Percentiles rank a stretch among this genome's conserved stretches.
phyloP scores from a whole-genome alignment of 2,113 vertebrate genomes.

The Caretta caretta region DNA sequence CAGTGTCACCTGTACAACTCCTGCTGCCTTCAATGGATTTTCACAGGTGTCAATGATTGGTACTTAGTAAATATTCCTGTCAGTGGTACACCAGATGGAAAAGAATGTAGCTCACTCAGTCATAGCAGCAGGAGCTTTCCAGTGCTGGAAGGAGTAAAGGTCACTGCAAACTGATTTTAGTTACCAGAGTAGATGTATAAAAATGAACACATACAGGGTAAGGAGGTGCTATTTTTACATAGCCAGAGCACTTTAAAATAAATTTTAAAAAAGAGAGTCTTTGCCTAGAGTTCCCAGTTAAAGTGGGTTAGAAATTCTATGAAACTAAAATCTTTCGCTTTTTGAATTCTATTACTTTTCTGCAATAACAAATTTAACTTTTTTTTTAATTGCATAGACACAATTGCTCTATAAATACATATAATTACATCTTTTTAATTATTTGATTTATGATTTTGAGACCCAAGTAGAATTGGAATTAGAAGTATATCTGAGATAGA shows the following conservation, averaged over 20 bases:
- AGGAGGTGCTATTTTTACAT: background rate
- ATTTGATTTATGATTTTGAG: conserved; percentile 12
- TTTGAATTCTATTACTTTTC: background rate
- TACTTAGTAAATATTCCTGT: background rate
- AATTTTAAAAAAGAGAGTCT: background rate
- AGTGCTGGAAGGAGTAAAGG: background rate
- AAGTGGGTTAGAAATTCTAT: background rate
- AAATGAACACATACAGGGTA: background rate
- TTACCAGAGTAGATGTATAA: background rate
- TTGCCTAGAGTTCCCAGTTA: background rate
- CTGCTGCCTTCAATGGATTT: background rate
- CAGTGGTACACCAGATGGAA: background rate
- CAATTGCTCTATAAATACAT: background rate
- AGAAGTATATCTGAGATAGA: conserved; percentile 6
- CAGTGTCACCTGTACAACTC: background rate
- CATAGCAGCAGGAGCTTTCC: background rate
- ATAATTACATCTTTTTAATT: conserved; percentile 22
- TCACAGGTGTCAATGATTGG: background rate
- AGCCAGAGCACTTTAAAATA: background rate
- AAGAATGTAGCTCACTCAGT: background rate
- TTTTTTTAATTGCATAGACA: background rate
- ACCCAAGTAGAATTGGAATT: conserved; percentile 10
- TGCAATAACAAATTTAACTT: background rate
- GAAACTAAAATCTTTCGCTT: background rate
- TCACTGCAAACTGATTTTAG: background rate